Base-by-base conservation (phyloP, 2,113 vertebrate genomes). In the Mormyrus iriodes region DNA sequence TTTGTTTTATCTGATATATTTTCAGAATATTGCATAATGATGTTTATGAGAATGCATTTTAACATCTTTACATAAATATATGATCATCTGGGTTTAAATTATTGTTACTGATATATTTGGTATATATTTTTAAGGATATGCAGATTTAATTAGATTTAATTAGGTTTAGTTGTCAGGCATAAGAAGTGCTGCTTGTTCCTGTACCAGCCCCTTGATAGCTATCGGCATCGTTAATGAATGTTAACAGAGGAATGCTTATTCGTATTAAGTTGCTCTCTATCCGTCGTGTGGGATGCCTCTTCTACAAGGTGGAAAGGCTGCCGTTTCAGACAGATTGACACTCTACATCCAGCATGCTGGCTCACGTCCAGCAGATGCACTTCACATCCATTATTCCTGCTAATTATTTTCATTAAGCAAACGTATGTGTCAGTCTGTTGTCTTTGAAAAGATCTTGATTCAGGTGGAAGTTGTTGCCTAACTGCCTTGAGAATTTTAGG, bases 391-490 rank as follows among this genome's bases (percentile, higher is more conserved):
- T 99, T 99, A 96, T 98, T 97, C 96, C 98, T 97, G 93, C 96
- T 97, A 99, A 99, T 99, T 98, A 96, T 97, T 96, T 93, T 98
- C 97, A 99, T 99, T 99, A 98, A 96, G 95, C 95, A 95, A 97
- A 98, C 97, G 97, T 96, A 96, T 96, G 96, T 98, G 98, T 96
- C 98, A 99, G 97, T 99, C 98, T 99, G 97, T 96, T 91, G 93
- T 95, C 94, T 96, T 96, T 96, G 95, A 97, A 96, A 96, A 92
- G 94, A 88, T 94, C 93, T 89, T 91, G 92, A 92, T 91, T 90
- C 76, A 82, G 82, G 91, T 52, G 85, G 92, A 92, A 95, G 94
- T 95, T 94, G 93, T 88, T 90, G 94, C 93, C 95, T 93, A 94
- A 94, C 91, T 91, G 92, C 95, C 93, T 92, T 90, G 55, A 84